phyloP scores from a whole-genome alignment of 2,797 vertebrate species.

The Rhinella marina region DNA sequence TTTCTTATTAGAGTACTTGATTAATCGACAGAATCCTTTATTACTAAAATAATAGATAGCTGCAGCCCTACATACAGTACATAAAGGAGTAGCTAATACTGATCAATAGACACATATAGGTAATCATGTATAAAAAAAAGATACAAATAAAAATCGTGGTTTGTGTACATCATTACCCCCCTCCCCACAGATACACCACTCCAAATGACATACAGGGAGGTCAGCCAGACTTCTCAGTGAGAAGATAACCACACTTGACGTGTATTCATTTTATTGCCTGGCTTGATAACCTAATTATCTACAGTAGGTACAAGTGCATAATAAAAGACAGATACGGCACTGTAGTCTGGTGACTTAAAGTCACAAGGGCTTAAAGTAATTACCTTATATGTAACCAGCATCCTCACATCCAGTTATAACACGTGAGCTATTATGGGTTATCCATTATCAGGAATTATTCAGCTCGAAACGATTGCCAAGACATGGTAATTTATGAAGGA shows the following conservation, averaged over 20 bases:
- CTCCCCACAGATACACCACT: not conserved
- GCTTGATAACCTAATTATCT: constrained; percentile 44
- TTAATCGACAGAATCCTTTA: too few species aligned
- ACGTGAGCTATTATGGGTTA: constrained; percentile 25
- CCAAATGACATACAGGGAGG: constrained; percentile 12
- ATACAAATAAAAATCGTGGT: not conserved
- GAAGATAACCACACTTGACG: constrained; percentile 10
- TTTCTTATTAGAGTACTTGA: too few species aligned
- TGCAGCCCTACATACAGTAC: too few species aligned
- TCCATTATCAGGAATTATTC: constrained; percentile 40
- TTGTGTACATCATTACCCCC: not conserved
- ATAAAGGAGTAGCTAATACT: too few species aligned
- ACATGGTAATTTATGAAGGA: constrained; percentile 28
- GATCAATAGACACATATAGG: too few species aligned
- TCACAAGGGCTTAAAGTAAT: constrained; percentile 39
- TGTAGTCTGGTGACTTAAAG: constrained; percentile 25
- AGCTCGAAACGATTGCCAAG: constrained; percentile 32
- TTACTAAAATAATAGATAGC: too few species aligned
- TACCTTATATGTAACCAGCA: constrained; percentile 27
- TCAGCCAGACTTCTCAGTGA: not conserved
- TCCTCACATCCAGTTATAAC: constrained; percentile 10
- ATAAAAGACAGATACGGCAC: constrained; percentile 17
- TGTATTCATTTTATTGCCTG: constrained; percentile 8
- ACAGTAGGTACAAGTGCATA: not conserved
- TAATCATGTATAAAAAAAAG: too few species aligned